These are phyloP conservation scores for Lophotriccus pileatus DNA, from an alignment of 2,797 vertebrate species.

Conservation along the genomic window DNA sequence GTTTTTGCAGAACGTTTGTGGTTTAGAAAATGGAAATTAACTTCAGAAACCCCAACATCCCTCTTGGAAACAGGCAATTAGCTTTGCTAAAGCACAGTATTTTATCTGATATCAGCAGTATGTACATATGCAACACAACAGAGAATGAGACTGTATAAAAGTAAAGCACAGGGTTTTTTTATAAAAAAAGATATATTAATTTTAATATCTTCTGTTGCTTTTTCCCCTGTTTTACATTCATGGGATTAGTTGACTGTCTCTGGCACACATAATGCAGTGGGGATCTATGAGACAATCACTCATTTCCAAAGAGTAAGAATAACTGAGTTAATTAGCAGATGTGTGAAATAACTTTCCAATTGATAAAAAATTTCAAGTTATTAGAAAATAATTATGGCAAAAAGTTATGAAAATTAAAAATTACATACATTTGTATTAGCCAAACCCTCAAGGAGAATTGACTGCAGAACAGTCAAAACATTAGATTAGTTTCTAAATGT, in stretches of 20 bases:
- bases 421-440: neutral
- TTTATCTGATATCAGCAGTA: neutral
- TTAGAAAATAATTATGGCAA: neutral
- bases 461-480: neutral
- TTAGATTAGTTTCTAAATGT: neutral
- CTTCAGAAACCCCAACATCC: neutral
- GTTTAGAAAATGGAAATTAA: neutral
- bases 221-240: neutral
- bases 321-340: constrained; percentile 49
- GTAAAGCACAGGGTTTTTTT: neutral
- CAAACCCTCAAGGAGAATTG: neutral
- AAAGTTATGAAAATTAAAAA: neutral
- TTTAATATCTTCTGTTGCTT: neutral
- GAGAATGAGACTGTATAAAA: neutral
- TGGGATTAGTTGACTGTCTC: neutral
- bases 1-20: neutral
- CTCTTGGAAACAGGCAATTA: neutral
- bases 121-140: neutral
- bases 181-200: neutral
- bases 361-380: neutral
- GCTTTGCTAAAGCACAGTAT: neutral
- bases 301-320: constrained; percentile 33
- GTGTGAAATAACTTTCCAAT: neutral
- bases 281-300: neutral
- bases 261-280: neutral